phyloP scores from a whole-genome alignment of 1,140 invertebrate species.

The Brachionus asplanchnoidis region DNA sequence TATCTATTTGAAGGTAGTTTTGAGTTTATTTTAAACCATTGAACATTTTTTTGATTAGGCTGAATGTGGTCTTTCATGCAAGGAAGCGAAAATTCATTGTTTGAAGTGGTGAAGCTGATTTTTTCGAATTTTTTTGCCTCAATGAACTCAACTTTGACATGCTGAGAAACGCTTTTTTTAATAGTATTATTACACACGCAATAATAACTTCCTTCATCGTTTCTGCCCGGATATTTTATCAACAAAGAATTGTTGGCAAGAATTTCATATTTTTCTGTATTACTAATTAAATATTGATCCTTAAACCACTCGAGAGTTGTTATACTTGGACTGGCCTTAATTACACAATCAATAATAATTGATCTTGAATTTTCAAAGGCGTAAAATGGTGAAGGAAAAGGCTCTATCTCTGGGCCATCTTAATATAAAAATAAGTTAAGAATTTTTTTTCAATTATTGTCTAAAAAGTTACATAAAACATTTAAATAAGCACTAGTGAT shows the following conservation, averaged over 20 bases:
- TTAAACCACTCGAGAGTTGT: slow-evolving; percentile 33
- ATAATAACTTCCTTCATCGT: slow-evolving; percentile 9
- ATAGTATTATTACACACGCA: slow-evolving; percentile 32
- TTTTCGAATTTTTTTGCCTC: slow-evolving; percentile 1
- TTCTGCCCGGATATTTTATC: not conserved
- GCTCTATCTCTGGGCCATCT: slow-evolving; percentile 37
- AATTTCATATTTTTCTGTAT: slow-evolving; percentile 30
- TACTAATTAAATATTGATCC: slow-evolving; percentile 28
- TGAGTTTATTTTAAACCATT: slow-evolving; percentile 25
- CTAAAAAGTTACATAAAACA: slow-evolving; percentile 24
- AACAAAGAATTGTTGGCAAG: slow-evolving; percentile 32
- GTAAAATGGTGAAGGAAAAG: slow-evolving; percentile 22
- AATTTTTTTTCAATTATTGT: not conserved
- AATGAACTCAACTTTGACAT: not conserved
- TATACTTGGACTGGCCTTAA: slow-evolving; percentile 5
- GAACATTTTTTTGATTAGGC: not conserved
- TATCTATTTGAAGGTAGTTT: slow-evolving; percentile 19
- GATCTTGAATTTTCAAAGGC: not conserved
- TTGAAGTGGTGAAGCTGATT: not conserved
- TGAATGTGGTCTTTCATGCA: not conserved
- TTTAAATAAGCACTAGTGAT: slow-evolving; percentile 22
- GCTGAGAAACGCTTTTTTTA: not conserved
- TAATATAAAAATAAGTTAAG: not conserved
- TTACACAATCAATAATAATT: slow-evolving; percentile 14
- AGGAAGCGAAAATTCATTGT: slow-evolving; percentile 4